Percentiles rank a stretch among this genome's conserved stretches.
These are phyloP conservation scores for Promerops cafer DNA, from an alignment of 2,113 vertebrate genomes.

Conservation along the genomic window DNA sequence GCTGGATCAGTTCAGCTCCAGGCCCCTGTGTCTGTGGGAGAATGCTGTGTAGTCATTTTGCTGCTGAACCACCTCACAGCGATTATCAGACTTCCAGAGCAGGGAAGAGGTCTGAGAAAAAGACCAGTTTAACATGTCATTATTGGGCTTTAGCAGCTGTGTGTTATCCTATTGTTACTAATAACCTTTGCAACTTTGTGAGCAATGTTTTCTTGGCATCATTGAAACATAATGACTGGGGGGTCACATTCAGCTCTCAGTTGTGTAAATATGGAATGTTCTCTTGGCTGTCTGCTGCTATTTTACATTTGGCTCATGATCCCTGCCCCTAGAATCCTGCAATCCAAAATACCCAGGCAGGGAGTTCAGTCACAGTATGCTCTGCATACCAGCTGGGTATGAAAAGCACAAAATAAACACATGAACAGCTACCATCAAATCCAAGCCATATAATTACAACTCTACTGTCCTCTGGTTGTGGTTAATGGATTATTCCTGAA, in stretches of 20 bases:
- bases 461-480: background rate
- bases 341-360: background rate
- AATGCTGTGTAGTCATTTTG: background rate
- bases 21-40: background rate
- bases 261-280: constrained; percentile 40
- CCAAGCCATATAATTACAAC: background rate
- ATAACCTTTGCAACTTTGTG: constrained; percentile 26
- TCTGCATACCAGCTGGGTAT: background rate
- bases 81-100: background rate
- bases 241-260: constrained; percentile 23
- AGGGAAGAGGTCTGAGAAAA: constrained; percentile 11
- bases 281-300: constrained; percentile 1
- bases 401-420: background rate
- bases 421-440: background rate
- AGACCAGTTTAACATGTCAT: background rate
- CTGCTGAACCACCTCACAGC: constrained; percentile 1
- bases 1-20: background rate
- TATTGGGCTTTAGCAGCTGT: constrained; percentile 17
- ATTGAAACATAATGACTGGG: background rate
- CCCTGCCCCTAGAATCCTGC: background rate
- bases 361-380: background rate
- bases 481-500: background rate
- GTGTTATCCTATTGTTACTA: constrained; percentile 18
- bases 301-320: constrained; percentile 32
- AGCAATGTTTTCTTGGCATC: constrained; percentile 40